Evolutionary conservation across 1,140 invertebrate species (phyloP).

Genomic region (Andricus grossulariae): DNA sequence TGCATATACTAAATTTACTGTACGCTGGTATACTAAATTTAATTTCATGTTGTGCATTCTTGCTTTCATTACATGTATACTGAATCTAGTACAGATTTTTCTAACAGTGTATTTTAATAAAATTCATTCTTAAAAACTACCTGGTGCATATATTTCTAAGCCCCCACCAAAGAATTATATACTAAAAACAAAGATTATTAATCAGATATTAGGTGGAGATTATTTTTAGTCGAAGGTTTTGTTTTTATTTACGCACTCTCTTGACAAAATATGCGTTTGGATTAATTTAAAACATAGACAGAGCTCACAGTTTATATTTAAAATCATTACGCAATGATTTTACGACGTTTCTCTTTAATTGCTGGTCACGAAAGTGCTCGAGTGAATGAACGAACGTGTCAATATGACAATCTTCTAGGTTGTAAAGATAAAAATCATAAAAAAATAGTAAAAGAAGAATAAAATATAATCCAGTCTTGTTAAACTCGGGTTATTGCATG

Average conservation of each 20-base stretch:
- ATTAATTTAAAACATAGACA: slow-evolving; percentile 18
- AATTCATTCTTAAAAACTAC: too few relatives aligned
- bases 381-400: slow-evolving; percentile 1
- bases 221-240: background rate
- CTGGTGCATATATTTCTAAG: too few relatives aligned
- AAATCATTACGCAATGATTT: slow-evolving; percentile 26
- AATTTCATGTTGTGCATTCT: too few relatives aligned
- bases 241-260: background rate
- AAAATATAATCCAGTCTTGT: background rate
- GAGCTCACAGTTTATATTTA: background rate
- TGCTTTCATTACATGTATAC: too few relatives aligned
- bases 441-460: background rate
- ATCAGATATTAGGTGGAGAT: background rate
- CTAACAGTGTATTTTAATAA: too few relatives aligned
- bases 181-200: background rate
- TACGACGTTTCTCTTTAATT: slow-evolving; percentile 7
- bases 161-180: too few relatives aligned
- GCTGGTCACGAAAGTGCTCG: background rate
- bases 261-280: background rate
- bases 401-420: background rate
- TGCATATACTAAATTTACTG: too few relatives aligned
- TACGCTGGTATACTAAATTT: too few relatives aligned
- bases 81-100: too few relatives aligned
- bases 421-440: background rate
- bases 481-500: too few relatives aligned